Conservation (phyloP, 1,140 invertebrate genomes). For the Cyclargus thomasi region DNA sequence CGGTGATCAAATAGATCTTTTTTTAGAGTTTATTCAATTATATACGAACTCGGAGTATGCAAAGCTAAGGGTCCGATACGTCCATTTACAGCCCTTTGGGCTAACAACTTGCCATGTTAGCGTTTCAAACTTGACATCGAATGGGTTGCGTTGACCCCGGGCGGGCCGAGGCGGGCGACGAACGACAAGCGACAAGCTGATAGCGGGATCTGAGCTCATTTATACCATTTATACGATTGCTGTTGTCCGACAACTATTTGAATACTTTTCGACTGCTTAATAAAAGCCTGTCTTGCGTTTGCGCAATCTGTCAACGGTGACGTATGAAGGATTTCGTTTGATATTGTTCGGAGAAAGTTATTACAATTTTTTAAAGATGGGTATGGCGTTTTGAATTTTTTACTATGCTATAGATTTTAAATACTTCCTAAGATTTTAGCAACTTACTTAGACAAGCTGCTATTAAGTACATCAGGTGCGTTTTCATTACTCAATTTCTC, state of each 20-base stretch:
- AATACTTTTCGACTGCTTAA: neutral
- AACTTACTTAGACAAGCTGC: too few relatives aligned
- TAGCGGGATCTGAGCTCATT: slow-evolving; percentile 12
- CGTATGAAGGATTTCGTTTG: neutral
- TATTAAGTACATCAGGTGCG: too few relatives aligned
- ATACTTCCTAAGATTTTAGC: too few relatives aligned
- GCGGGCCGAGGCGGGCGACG: slow-evolving; percentile 19
- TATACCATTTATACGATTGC: slow-evolving; percentile 11
- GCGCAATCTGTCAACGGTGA: neutral
- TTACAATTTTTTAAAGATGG: neutral
- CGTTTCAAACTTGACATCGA: slow-evolving; percentile 25
- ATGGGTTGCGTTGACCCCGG: slow-evolving; percentile 23
- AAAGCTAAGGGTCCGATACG: slow-evolving; percentile 20
- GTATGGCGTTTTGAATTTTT: too few relatives aligned
- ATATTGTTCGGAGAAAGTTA: neutral
- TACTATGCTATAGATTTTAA: too few relatives aligned
- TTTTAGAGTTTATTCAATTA: slow-evolving; percentile 13
- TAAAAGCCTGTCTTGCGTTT: neutral
- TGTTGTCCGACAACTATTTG: neutral
- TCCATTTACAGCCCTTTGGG: slow-evolving; percentile 23
- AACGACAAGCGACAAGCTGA: slow-evolving; percentile 23
- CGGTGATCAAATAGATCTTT: slow-evolving; percentile 11
- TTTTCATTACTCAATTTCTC: too few relatives aligned
- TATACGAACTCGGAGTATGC: slow-evolving; percentile 11
- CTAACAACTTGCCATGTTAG: slow-evolving; percentile 25